Base-by-base conservation (phyloP, 2,113 vertebrate species). In the Seriola dumerili region DNA sequence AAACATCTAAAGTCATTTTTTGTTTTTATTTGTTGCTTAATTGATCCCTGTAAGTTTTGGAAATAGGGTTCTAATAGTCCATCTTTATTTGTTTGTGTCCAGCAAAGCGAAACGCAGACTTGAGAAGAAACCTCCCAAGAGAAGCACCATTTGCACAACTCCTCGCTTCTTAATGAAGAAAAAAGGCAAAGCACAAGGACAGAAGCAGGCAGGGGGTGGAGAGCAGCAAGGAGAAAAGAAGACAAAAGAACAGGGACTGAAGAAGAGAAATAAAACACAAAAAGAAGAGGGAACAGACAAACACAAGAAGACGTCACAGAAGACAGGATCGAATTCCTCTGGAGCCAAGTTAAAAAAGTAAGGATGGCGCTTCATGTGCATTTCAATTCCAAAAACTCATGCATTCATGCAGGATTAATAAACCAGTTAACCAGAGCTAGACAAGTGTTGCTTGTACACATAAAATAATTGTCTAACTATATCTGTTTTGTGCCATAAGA, bases 71-170 rank as follows among this genome's bases (percentile, higher is more conserved):
- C 0, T 55, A 21, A 55, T 4, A 29, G 12, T 64, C 2, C 4
- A 1, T 13, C 0, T 70, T 0, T 70, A 1, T 76, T 59, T 76
- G n/a, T 65, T 1, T 92, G 0, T 3, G 84, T 92, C 85, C 74
- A 99, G 97, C 91, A 99, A 99, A 95, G 93, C 95, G 76, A 99
- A 96, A 91, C 96, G 96, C 81, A 96, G 94, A 80, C 93, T 99
- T 52, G 95, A 96, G 90, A 99, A 96, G 94, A 98, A 95, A 66
- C 98, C 98, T 14, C 78, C 97, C 67, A 94, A 93, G 78, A 97
- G 98, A 86, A 95, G 93, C 84, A 96, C 95, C 36, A 99, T 99
- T 87, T 95, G 95, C 89, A 99, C 98, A 72, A 98, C 95, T 7
- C 98, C 97, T 34, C 93, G 95, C 38, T 96, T 94, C 91, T 94